These are phyloP conservation scores for Chionomys nivalis DNA, from an alignment of 2,113 vertebrate genomes.

Conservation along the genomic window DNA sequence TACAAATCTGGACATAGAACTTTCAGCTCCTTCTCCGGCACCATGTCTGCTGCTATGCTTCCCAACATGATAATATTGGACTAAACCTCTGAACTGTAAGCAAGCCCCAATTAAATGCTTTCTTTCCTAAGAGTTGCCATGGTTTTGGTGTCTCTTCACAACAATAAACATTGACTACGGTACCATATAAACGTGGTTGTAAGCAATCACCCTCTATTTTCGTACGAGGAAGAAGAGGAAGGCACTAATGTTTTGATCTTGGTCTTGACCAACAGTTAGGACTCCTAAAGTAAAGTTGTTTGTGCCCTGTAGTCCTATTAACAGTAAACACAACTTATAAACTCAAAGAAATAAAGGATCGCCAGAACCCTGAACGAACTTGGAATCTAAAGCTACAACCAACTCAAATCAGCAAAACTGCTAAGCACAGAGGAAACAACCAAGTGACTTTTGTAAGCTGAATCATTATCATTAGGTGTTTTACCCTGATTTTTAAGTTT, in stretches of 20 bases:
- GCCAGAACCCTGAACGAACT: constrained; percentile 49
- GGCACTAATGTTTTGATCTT: neutral
- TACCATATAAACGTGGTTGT: neutral
- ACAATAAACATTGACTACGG: neutral
- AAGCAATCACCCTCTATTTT: constrained; percentile 8
- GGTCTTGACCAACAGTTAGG: neutral
- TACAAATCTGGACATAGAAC: neutral
- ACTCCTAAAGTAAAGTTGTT: neutral
- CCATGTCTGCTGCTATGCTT: neutral
- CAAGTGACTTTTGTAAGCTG: neutral
- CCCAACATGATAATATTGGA: neutral
- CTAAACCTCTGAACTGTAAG: neutral
- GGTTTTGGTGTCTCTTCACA: neutral
- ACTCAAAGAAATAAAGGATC: constrained; percentile 18
- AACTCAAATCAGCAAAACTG: constrained; percentile 24
- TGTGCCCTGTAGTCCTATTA: neutral
- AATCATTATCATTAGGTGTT: neutral
- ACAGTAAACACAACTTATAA: constrained; percentile 22
- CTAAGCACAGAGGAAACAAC: neutral
- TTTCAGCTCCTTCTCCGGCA: neutral
- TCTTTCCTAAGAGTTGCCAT: neutral
- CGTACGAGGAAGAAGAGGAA: neutral
- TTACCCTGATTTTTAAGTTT: neutral
- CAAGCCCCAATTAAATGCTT: neutral
- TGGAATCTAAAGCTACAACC: neutral